Percentiles rank a stretch among this genome's conserved stretches.
These are phyloP conservation scores for Sebastes nivosus DNA, from an alignment of 2,797 vertebrate species.

Conservation along the genomic window DNA sequence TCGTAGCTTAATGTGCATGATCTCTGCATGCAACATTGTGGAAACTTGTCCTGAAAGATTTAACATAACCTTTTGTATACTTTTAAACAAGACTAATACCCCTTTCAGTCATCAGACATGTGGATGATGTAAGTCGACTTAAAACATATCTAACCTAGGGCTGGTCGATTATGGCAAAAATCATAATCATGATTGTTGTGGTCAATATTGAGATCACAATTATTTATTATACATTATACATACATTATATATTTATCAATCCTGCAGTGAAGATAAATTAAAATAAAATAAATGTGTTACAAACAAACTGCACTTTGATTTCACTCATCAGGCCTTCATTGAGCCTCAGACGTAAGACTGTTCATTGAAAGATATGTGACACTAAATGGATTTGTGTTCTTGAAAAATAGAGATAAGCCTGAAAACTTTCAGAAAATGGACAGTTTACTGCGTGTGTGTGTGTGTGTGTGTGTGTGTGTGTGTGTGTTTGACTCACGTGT, in stretches of 20 bases:
- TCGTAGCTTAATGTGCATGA: neutral
- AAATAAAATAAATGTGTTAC: neutral
- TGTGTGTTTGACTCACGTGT: conserved; percentile 88
- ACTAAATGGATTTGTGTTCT: neutral
- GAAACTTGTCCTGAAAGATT: neutral
- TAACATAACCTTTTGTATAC: neutral
- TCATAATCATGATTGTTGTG: too few species aligned
- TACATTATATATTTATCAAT: too few species aligned
- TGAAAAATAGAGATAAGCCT: neutral
- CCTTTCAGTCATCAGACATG: neutral
- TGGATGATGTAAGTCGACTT: neutral
- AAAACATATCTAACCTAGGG: neutral
- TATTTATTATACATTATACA: too few species aligned
- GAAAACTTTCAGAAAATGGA: neutral
- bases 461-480: neutral
- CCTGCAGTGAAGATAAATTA: neutral
- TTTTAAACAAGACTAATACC: neutral
- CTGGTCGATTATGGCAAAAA: too few species aligned
- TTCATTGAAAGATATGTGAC: neutral
- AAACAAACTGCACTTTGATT: neutral
- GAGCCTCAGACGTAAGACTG: neutral
- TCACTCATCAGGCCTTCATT: neutral
- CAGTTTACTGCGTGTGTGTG: neutral
- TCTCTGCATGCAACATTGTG: neutral
- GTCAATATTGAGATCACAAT: too few species aligned